Percentiles rank a stretch among this genome's conserved stretches.
These are phyloP conservation scores for Siniperca knerii DNA, from an alignment of 2,113 vertebrate genomes.

Conservation along the genomic window DNA sequence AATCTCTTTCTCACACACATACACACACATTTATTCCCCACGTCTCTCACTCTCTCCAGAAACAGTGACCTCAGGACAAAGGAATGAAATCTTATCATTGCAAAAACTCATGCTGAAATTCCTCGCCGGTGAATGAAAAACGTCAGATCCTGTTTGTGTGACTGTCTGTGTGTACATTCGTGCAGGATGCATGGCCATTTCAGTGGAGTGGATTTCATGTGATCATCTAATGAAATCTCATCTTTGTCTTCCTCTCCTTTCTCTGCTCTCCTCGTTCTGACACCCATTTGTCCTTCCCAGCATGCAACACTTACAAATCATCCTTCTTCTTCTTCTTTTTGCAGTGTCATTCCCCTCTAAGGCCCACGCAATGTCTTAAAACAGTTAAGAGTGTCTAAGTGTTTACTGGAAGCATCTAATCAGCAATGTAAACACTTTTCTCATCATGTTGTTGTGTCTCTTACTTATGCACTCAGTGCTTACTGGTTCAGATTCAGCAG, in stretches of 20 bases:
- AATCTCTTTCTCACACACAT: background rate
- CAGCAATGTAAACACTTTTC: conserved; percentile 18
- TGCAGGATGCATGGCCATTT: conserved; percentile 37
- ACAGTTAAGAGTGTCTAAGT: background rate
- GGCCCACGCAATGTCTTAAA: conserved; percentile 37
- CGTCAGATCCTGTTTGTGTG: conserved; percentile 67
- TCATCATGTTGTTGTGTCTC: conserved; percentile 9
- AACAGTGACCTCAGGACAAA: conserved; percentile 77
- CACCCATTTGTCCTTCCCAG: conserved; percentile 68
- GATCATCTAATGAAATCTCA: conserved; percentile 51
- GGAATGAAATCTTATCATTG: conserved; percentile 83
- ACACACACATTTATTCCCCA: conserved; percentile 20
- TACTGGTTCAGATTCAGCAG: background rate
- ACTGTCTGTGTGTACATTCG: conserved; percentile 37
- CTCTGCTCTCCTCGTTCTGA: conserved; percentile 44
- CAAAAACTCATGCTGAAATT: conserved; percentile 77
- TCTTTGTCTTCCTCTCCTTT: conserved; percentile 19
- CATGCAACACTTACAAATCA: conserved; percentile 68
- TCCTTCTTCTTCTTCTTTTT: conserved; percentile 36
- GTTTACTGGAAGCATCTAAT: conserved; percentile 28
- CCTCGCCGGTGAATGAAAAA: conserved; percentile 66
- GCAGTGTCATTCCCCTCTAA: conserved; percentile 62
- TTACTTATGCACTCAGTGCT: background rate
- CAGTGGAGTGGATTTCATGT: conserved; percentile 46
- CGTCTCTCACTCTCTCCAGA: conserved; percentile 26